Conservation (phyloP, 2,113 vertebrate genomes). For the Cathartes aura region DNA sequence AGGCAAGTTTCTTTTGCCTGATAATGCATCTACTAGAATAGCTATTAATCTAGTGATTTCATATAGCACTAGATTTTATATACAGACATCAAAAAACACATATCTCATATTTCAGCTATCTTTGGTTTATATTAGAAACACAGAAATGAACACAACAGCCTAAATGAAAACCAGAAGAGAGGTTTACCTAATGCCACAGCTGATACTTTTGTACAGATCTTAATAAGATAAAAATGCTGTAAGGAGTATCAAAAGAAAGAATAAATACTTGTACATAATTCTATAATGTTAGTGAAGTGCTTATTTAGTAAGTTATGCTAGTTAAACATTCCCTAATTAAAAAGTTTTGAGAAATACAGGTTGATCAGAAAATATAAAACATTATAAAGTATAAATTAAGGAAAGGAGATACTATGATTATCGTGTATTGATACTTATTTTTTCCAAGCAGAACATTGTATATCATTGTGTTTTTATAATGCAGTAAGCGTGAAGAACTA, state of each 20-base stretch:
- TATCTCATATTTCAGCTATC: not conserved
- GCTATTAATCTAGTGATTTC: not conserved
- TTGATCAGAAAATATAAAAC: not conserved
- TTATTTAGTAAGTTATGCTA: not conserved
- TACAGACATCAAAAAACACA: not conserved
- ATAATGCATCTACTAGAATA: not conserved
- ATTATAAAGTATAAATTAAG: not conserved
- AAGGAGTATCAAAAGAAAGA: not conserved
- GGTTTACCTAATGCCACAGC: not conserved
- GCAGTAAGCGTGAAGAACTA: not conserved
- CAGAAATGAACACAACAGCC: not conserved
- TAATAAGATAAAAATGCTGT: not conserved
- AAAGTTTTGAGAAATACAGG: not conserved
- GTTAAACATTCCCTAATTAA: not conserved
- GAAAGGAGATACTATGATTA: not conserved
- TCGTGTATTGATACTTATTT: not conserved
- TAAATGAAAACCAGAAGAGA: not conserved
- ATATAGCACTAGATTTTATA: not conserved
- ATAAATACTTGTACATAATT: not conserved
- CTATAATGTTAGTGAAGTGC: not conserved
- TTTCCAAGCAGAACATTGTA: not conserved
- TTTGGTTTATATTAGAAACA: constrained; percentile 6
- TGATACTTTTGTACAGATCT: not conserved
- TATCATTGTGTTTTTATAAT: not conserved
- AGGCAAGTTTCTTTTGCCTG: not conserved